Base-by-base conservation (phyloP, 2,797 vertebrate genomes). In the Limnodromus scolopaceus region DNA sequence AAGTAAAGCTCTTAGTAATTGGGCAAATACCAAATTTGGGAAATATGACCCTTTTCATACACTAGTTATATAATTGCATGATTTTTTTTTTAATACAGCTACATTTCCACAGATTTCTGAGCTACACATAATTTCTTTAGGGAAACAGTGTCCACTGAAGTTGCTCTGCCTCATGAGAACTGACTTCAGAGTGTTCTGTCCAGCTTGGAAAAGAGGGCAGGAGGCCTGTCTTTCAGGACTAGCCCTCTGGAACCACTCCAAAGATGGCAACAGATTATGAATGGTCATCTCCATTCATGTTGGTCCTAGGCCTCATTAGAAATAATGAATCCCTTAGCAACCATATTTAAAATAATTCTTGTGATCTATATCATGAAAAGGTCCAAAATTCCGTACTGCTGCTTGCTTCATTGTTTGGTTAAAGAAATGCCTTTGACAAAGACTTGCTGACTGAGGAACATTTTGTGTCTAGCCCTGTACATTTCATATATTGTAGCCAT, bases 101-200 rank as follows among this genome's bases (percentile, higher is more conserved):
- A 5, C 32, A 66, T 25, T 66, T 77, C 36, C 30, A 6, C 19
- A 15, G 30, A 23, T 65, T 89, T 51, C 10, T 23, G 36, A 36
- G 25, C 54, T 71, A 6, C 6, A 0, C 0, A 3, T 3, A 0
- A 4, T 32, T 41, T 43, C 9, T 36, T 41, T 2, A 38, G 63
- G 76, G 39, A 39, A 43, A 3, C 15, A 0, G 1, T 1, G 5
- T 3, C 7, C 38, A 1, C 4, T 46, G 41, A 27, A 18, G 15
- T 17, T 53, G 16, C 9, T 20, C 45, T 38, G 30, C 20, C 76
- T 38, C 45, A 30, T 53, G 68, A 68, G n/a, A 60, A 1, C 0
- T 30, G 49, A 14, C 34, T 72, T 43, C 12, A 10, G 28, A 8
- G 8, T 15, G 9, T 45, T 45, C 23, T 27, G 49, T 60, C 1